Evolutionary conservation across 2,797 vertebrate genomes (phyloP).

Genomic region (Eupleurogrammus muticus): DNA sequence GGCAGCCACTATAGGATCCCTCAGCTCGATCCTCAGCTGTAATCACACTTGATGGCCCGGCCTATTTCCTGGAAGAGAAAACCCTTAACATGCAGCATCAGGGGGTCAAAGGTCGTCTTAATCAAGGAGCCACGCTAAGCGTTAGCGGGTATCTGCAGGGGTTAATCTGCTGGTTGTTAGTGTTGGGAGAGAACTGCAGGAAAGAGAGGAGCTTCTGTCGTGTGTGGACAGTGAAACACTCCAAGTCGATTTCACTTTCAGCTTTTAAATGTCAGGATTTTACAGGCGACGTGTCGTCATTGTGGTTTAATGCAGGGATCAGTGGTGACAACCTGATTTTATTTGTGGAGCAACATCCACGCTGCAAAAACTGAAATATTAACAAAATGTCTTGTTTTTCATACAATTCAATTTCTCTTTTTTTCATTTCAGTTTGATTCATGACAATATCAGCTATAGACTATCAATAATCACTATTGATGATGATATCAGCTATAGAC

Average conservation of each 20-base stretch:
- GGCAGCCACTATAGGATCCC: constrained; percentile 60
- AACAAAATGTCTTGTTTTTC: no score
- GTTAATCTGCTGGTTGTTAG: constrained; percentile 49
- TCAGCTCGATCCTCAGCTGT: constrained; percentile 71
- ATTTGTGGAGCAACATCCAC: background rate
- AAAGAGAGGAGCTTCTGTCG: constrained; percentile 20
- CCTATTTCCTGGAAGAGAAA: constrained; percentile 56
- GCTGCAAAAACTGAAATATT: no score
- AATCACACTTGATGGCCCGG: constrained; percentile 76
- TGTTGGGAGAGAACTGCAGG: constrained; percentile 42
- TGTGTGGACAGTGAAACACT: constrained; percentile 27
- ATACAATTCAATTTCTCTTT: no score
- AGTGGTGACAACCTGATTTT: background rate
- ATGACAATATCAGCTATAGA: no score
- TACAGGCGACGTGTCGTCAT: constrained; percentile 34
- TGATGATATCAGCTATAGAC: no score
- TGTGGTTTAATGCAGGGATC: constrained; percentile 25
- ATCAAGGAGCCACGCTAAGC: constrained; percentile 39
- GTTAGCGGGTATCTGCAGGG: constrained; percentile 37
- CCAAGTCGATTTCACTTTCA: constrained; percentile 15
- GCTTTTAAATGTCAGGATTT: constrained; percentile 46
- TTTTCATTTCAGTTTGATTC: no score
- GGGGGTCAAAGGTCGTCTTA: constrained; percentile 55
- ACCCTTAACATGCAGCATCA: constrained; percentile 23
- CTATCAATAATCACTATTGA: no score